phyloP scores from a whole-genome alignment of 1,140 invertebrate genomes.

The Lepidurus couesii region DNA sequence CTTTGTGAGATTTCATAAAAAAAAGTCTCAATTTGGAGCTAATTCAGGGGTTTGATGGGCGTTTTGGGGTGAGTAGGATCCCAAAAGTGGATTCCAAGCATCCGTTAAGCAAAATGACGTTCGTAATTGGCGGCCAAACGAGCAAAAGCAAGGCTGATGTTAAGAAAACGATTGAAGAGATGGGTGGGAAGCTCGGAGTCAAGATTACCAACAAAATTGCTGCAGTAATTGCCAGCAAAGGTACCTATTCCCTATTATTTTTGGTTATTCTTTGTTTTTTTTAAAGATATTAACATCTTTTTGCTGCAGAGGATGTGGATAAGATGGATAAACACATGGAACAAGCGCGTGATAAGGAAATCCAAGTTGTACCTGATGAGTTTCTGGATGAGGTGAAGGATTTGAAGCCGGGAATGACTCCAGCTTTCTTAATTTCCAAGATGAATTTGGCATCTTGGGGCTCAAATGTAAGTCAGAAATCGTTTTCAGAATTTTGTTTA shows the following conservation, averaged over 20 bases:
- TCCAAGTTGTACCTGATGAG: conserved; percentile 71
- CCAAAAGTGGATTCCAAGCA: conserved; percentile 15
- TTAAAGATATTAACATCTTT: conserved; percentile 24
- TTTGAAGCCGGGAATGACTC: conserved; percentile 40
- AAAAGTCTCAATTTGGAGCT: background rate
- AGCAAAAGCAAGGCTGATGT: conserved; percentile 55
- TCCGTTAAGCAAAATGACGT: conserved; percentile 71
- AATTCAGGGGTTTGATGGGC: background rate
- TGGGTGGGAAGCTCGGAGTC: conserved; percentile 67
- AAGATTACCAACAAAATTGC: conserved; percentile 61
- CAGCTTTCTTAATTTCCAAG: conserved; percentile 54
- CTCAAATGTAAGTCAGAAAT: conserved; percentile 53
- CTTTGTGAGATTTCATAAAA: background rate
- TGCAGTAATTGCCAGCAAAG: conserved; percentile 67
- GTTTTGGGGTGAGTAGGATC: background rate
- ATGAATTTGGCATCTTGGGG: conserved; percentile 76
- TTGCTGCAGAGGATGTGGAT: conserved; percentile 55
- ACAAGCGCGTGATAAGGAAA: conserved; percentile 59
- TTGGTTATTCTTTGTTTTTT: conserved; percentile 20
- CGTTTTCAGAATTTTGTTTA: background rate
- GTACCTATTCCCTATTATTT: conserved; percentile 40
- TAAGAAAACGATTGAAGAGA: conserved; percentile 59
- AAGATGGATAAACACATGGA: conserved; percentile 61
- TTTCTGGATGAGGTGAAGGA: conserved; percentile 61
- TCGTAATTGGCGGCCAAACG: conserved; percentile 63